Evolutionary conservation across 1,140 invertebrate genomes (phyloP), one percentile per base, ranked within the genome.

Genomic region (Heliconius congener): DNA sequence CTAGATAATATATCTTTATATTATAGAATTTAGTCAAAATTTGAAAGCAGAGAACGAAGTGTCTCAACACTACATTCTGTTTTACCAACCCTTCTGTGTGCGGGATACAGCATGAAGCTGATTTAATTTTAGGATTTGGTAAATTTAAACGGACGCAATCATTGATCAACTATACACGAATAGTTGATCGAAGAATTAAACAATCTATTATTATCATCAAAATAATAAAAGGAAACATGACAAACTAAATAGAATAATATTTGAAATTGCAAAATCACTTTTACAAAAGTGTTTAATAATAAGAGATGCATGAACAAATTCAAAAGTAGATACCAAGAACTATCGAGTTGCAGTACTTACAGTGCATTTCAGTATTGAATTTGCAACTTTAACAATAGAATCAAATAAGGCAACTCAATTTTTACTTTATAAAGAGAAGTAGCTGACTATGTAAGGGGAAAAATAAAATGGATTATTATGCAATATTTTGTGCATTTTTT

Each of bases 381-480:
- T 66, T 66, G 27, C 60, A 66, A 30, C 60, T 66, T 66, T 66
- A 66, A 66, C 60, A 66, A 66, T 66, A 66, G 60, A 66, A 66
- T 66, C 60, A 66, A 66, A 66, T 66, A 66, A 66, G 60, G 60
- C 60, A 66, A 66, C 60, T 66, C 60, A 66, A 66, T 66, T 66
- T 30, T 66, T 66, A 66, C 60, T 66, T 66, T 66, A 27, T 66
- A 66, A 30, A 30, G 60, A 66, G 27, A 66, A 66, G 60, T 16
- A 66, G 27, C 60, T 37, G 34, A 6, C 34, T 66, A 16, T 30
- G 27, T 16, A 30, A 66, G n/a, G 27, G n/a, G n/a, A 27, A 3
- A 4, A 46, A 46, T 46, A 16, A 46, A 66, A 23, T 66, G 27
- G 27, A 66, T 66, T 66, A 66, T 66, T 66, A 66, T 66, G 37